Base-by-base conservation (phyloP, 2,113 vertebrate genomes). In the Nematolebias whitei region DNA sequence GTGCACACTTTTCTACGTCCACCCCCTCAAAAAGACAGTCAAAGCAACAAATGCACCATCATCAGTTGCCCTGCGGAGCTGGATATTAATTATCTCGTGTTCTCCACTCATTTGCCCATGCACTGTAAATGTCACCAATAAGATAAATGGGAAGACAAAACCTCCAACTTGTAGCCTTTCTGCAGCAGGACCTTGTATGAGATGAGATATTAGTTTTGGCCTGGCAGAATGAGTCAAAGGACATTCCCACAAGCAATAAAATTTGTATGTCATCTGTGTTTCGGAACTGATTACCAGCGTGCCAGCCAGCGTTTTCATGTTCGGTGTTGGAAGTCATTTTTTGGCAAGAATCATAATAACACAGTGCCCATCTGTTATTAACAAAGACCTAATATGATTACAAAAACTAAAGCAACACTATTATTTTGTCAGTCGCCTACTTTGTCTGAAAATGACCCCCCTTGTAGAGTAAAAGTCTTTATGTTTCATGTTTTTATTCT, bases 111-210 rank as follows among this genome's bases (percentile, higher is more conserved):
- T 91, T 91, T 90, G 86, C 88, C 82, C 84, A 71, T 85, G 88
- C 85, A 87, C 83, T 82, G 84, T 90, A 91, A 91, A 91, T 92
- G 91, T 91, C 90, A 92, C 44, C 70, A 5, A 41, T 59, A 75
- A 87, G 84, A 91, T 88, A 74, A 89, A 90, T 87, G 76, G 73
- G 66, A 83, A 90, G 88, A 89, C 89, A 89, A 90, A 86, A 80
- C 60, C 47, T 69, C 70, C 63, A 38, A 80, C 79, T 83, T 41
- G 71, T 70, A 80, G 85, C 85, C 86, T 83, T 84, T 79, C 65
- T 79, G 82, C 76, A 52, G 76, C 86, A 77, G 83, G 86, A 87
- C 76, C 83, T 86, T 83, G 86, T 86, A 88, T 66, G 79, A 85
- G 78, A 86, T 90, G 78, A 87, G 79, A 85, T 87, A 88, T 90